Evolutionary conservation across 2,888 invertebrate species (phyloP).

Genomic region (Hyposoter dolosus): DNA sequence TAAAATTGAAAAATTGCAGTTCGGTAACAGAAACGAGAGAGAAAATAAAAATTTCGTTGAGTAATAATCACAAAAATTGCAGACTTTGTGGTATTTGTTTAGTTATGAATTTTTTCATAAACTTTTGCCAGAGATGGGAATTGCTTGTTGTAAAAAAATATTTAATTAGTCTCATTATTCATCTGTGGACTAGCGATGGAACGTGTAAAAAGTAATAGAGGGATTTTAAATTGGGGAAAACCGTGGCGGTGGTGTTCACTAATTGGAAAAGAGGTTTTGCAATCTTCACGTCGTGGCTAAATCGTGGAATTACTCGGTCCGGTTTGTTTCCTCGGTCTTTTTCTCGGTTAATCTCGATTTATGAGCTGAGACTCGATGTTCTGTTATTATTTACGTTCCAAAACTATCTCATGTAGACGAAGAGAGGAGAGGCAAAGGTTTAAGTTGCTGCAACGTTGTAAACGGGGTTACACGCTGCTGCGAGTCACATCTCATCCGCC

Average conservation of each 20-base stretch:
- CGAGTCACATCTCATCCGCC: conserved; percentile 65
- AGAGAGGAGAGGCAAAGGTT: conserved; percentile 10
- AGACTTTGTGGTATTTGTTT: too few species aligned
- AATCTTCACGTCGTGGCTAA: conserved; percentile 45
- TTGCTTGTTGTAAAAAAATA: not conserved
- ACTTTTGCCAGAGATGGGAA: not conserved
- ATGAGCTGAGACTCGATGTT: conserved; percentile 26
- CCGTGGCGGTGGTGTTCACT: conserved; percentile 15
- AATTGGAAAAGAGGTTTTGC: conserved; percentile 55
- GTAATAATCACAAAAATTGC: too few species aligned
- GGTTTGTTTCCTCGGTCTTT: not conserved
- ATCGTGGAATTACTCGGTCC: conserved; percentile 29
- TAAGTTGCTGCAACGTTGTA: conserved; percentile 56
- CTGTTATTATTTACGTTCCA: conserved; percentile 37
- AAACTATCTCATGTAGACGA: conserved; percentile 24
- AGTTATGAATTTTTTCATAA: too few species aligned
- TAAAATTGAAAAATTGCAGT: not conserved
- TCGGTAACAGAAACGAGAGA: not conserved
- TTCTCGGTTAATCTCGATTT: conserved; percentile 44
- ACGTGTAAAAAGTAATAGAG: too few species aligned
- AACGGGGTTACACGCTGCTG: conserved; percentile 67
- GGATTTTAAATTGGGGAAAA: not conserved
- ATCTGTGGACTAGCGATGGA: not conserved
- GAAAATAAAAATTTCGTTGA: not conserved
- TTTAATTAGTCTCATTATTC: not conserved